Percentiles rank a stretch among this genome's conserved stretches.
These are phyloP conservation scores for Choloepus hoffmanni DNA, from an alignment of 2,113 vertebrate species.

Conservation along the genomic window DNA sequence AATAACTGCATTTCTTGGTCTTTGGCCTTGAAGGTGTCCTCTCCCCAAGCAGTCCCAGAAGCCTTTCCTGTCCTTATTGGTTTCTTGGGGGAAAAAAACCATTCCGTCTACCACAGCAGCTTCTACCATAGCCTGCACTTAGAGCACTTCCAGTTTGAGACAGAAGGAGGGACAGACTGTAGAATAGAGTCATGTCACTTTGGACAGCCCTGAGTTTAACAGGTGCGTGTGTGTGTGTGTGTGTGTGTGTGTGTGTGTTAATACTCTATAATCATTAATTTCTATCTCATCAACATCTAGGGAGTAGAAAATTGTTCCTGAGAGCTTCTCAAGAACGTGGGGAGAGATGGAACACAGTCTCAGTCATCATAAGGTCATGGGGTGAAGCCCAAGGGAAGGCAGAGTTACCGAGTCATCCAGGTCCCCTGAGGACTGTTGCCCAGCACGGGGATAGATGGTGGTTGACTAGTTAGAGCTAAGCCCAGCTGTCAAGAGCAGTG, in stretches of 20 bases:
- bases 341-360: neutral
- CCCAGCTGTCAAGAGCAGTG: neutral
- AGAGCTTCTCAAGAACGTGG: neutral
- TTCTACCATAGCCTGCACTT: neutral
- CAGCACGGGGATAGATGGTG: rapidly evolving
- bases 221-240: neutral
- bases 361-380: neutral
- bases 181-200: neutral
- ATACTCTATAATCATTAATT: neutral
- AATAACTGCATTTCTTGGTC: neutral
- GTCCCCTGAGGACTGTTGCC: neutral
- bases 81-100: neutral
- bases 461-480: neutral
- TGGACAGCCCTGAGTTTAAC: neutral
- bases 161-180: neutral
- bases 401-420: neutral
- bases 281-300: neutral
- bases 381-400: neutral
- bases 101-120: neutral
- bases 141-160: neutral
- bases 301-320: neutral
- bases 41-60: neutral
- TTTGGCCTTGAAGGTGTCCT: neutral
- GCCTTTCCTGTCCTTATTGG: neutral
- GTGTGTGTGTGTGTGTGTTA: too few species aligned